Base-by-base conservation (phyloP, 2,113 vertebrate genomes). In the Antigone vipio region DNA sequence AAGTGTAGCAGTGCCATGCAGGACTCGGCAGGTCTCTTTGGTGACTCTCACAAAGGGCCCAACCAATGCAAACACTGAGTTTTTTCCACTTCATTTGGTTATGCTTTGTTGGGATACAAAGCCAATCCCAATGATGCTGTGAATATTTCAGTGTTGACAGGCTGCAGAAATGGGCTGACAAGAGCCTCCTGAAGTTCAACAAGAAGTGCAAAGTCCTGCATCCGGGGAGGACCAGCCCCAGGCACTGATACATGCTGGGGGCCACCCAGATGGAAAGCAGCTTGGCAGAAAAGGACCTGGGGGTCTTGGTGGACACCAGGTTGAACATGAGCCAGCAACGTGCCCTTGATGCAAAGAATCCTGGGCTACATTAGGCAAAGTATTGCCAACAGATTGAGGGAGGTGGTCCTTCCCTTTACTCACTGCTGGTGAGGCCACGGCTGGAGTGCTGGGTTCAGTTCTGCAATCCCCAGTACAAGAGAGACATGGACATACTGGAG, bases 391-490 rank as follows among this genome's bases (percentile, higher is more conserved):
- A 95, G 22, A 22, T n/a, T 45, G n/a, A 77, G 44, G 38, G 47
- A 67, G 38, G 23, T 35, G 14, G 56, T 68, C 29, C 12, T 80
- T 81, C 16, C 24, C 18, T 73, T 55, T 18, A 55, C n/a, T 69
- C 26, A 64, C 16, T 6, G 44, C 27, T 63, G 34, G 23, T 47
- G 42, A 66, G 23, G 34, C n/a, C 26, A n/a, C 35, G 44, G 5
- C 9, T 56, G 26, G 44, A 76, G 27, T 40, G 40, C 58, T 68
- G 19, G 13, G 44, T 77, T 59, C 49, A 42, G 38, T 42, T 80
- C 27, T 3, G 6, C 11, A 22, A 24, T 80, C 24, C 24, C 34
- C 0, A 0, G 12, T 59, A 59, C 24, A 22, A n/a, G 22, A 64
- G 3, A 81, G 38, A 77, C 12, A n/a, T 29, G n/a, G 55, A 50